These are phyloP conservation scores for Styela clava DNA, from an alignment of 23 tunicate genomes.

Conservation along the genomic window DNA sequence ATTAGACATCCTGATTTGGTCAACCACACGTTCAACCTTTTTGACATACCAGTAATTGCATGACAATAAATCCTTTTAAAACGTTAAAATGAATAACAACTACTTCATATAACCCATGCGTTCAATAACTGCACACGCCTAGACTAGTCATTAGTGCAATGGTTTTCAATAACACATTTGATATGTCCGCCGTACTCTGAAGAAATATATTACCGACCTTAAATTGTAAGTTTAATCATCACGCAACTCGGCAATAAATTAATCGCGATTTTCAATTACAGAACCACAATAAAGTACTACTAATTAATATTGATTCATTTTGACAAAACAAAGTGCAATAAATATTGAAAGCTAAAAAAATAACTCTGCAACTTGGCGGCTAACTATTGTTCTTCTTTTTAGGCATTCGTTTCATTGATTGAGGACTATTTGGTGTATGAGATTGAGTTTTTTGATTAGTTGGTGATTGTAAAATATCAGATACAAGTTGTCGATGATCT, in stretches of 20 bases:
- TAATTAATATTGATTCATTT: not conserved
- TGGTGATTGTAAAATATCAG: conserved; percentile 35
- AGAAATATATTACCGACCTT: too few relatives aligned
- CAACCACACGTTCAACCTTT: too few relatives aligned
- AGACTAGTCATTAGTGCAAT: not conserved
- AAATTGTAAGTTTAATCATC: too few relatives aligned
- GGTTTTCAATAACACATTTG: not conserved
- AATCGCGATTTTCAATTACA: not conserved
- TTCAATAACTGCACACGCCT: too few relatives aligned
- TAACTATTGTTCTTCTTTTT: conserved; percentile 22
- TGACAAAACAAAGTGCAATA: conserved; percentile 22
- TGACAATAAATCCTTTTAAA: too few relatives aligned
- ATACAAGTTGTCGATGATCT: conserved; percentile 53
- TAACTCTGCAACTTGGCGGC: not conserved
- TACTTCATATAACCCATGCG: too few relatives aligned
- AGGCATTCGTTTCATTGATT: conserved; percentile 15
- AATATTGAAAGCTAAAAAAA: not conserved
- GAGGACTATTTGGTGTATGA: not conserved
- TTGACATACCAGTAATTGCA: too few relatives aligned
- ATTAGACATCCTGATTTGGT: too few relatives aligned
- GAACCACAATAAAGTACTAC: too few relatives aligned
- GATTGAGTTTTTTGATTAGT: conserved; percentile 13
- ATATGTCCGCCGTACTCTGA: not conserved
- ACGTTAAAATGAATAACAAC: too few relatives aligned
- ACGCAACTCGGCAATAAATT: too few relatives aligned